Evolutionary conservation across 2,888 invertebrate genomes (phyloP), one percentile per base, ranked within the genome.

Genomic region (Panopea generosa): DNA sequence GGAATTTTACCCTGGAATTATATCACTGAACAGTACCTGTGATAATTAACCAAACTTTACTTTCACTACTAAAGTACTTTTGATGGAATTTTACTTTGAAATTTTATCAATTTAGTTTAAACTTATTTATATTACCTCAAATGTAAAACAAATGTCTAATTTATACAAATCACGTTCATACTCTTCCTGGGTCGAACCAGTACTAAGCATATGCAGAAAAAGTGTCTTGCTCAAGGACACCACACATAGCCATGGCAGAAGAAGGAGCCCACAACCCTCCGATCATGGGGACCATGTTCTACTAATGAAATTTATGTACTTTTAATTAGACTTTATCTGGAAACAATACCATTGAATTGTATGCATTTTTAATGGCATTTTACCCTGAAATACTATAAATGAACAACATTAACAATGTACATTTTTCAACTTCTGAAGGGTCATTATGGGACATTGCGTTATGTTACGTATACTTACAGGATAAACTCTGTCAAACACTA

Each of bases 401-500:
- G 16, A 40, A 7, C 16, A 11, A 7, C 40, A 11, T 40, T n/a
- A n/a, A n/a, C n/a, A n/a, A n/a, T n/a, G n/a, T n/a, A n/a, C n/a
- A n/a, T n/a, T n/a, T n/a, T n/a, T n/a, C n/a, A n/a, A n/a, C n/a
- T n/a, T n/a, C n/a, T n/a, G n/a, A n/a, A n/a, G n/a, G n/a, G n/a
- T n/a, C n/a, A n/a, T n/a, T n/a, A n/a, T n/a, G n/a, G n/a, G n/a
- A n/a, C n/a, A n/a, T n/a, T n/a, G n/a, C n/a, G n/a, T n/a, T n/a
- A n/a, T n/a, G n/a, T n/a, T n/a, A n/a, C n/a, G 14, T 6, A 33
- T 52, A 94, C 95, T 94, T 93, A 96, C 96, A 77, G 96, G 97
- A 94, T 96, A 97, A 88, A 96, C 96, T 91, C 96, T 95, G 80
- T 95, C 95, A 91, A 97, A 96, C 59, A 95, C 94, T 38, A 97